Conservation (phyloP, 2,797 vertebrate genomes). For the Pseudomugil tenellus region DNA sequence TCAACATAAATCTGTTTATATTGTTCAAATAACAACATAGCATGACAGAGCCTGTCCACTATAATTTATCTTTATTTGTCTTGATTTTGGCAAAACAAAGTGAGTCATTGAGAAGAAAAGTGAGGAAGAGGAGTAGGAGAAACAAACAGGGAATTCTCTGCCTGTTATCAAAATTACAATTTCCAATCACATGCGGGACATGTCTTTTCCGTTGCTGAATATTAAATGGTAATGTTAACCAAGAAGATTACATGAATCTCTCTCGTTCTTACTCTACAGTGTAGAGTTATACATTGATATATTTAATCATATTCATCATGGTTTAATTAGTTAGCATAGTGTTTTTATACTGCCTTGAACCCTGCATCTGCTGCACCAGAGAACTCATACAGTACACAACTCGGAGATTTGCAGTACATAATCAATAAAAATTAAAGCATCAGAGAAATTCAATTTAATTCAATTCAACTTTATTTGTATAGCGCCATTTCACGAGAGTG, state of each 20-base stretch:
- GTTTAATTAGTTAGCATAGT: no score
- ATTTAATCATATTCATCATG: no score
- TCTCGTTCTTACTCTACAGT: not conserved
- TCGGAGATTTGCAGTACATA: no score
- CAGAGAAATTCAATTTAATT: no score
- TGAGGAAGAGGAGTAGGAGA: slow-evolving; percentile 13
- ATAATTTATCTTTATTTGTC: slow-evolving; percentile 65
- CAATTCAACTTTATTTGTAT: no score
- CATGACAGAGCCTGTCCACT: slow-evolving; percentile 43
- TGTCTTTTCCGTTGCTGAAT: slow-evolving; percentile 30
- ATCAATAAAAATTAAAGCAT: no score
- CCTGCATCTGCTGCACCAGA: no score
- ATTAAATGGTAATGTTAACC: slow-evolving; percentile 32
- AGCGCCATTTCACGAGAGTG: no score
- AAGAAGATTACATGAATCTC: slow-evolving; percentile 5
- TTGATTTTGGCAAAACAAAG: slow-evolving; percentile 40
- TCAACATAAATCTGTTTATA: slow-evolving; percentile 32
- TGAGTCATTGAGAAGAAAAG: slow-evolving; percentile 16
- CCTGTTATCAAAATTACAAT: slow-evolving; percentile 22
- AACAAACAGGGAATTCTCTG: slow-evolving; percentile 15
- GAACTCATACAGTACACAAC: no score
- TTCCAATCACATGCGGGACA: slow-evolving; percentile 4
- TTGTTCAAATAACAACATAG: slow-evolving; percentile 33
- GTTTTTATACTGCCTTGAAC: no score
- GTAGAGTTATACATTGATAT: not conserved